These are phyloP conservation scores for Bombycilla garrulus DNA, from an alignment of 2,113 vertebrate genomes.

Conservation along the genomic window DNA sequence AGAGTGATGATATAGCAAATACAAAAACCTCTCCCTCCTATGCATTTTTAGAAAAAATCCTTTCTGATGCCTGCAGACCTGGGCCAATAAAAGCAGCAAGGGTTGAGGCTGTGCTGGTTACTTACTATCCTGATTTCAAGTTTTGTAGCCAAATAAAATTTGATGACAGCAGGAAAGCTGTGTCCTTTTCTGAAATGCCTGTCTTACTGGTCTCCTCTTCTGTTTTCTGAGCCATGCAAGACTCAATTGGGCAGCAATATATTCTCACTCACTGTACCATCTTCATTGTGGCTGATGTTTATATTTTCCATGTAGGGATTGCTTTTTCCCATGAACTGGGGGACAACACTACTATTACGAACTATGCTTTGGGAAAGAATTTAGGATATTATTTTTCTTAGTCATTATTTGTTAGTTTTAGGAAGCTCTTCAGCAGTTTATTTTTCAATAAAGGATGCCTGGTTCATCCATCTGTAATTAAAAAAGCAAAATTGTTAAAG, in stretches of 20 bases:
- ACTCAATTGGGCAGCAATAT: background rate
- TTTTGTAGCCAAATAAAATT: background rate
- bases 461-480: background rate
- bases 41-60: background rate
- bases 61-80: background rate
- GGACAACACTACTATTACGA: background rate
- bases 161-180: background rate
- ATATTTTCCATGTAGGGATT: background rate
- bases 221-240: background rate
- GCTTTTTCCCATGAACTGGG: background rate
- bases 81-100: background rate
- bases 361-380: background rate
- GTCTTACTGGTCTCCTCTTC: background rate
- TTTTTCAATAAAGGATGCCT: slow-evolving; percentile 1
- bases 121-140: background rate
- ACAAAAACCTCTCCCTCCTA: background rate
- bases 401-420: slow-evolving; percentile 11
- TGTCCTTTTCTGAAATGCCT: background rate
- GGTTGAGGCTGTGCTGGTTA: background rate
- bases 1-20: background rate
- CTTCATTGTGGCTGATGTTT: background rate
- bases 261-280: background rate
- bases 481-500: background rate
- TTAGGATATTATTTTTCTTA: background rate
- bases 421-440: background rate